These are phyloP conservation scores for Sebastes wilsoni DNA, from an alignment of 2,797 vertebrate genomes.

Conservation along the genomic window DNA sequence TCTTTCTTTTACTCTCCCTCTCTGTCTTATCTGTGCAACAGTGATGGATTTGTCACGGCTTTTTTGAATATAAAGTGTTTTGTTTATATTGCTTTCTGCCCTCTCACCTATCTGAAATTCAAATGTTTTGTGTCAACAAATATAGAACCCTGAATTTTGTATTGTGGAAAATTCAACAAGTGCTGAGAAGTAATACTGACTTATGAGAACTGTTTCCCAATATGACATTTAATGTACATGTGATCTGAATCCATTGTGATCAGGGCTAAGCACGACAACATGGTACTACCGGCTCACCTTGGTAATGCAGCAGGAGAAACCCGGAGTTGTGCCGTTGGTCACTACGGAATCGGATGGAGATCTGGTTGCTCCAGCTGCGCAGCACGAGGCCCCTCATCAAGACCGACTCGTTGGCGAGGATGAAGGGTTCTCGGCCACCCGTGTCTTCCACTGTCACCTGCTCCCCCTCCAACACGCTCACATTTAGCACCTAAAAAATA, in stretches of 20 bases:
- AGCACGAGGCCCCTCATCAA: conserved; percentile 91
- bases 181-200: not conserved
- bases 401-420: conserved; percentile 92
- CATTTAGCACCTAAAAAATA: conserved; percentile 88
- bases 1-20: not conserved
- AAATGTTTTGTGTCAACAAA: conserved; percentile 19
- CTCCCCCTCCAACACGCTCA: conserved; percentile 88
- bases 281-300: conserved; percentile 83
- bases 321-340: conserved; percentile 79
- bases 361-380: conserved; percentile 94
- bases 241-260: not conserved
- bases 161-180: conserved; percentile 1
- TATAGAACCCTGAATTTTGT: conserved; percentile 3
- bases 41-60: not conserved
- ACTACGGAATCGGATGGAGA: conserved; percentile 89
- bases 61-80: conserved; percentile 28
- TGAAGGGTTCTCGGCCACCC: conserved; percentile 86
- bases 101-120: conserved; percentile 13
- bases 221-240: not conserved
- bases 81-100: conserved; percentile 19
- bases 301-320: conserved; percentile 89
- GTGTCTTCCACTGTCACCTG: conserved; percentile 89
- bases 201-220: not conserved
- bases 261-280: not conserved
- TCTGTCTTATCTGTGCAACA: conserved; percentile 9